Evolutionary conservation across 2,888 invertebrate genomes (phyloP).

Genomic region (Agriotes lineatus): DNA sequence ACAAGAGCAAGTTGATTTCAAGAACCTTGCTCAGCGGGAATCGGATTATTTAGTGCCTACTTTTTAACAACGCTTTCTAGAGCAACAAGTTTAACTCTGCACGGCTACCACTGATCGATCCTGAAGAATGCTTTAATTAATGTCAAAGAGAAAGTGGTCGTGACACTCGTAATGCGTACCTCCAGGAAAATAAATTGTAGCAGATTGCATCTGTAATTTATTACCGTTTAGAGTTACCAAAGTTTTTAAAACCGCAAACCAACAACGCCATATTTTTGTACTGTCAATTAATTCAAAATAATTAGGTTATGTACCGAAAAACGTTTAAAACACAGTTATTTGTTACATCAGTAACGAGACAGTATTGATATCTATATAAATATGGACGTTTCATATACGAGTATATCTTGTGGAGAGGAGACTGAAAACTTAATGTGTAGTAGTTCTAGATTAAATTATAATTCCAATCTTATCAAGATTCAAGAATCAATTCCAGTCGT

Average conservation of each 20-base stretch:
- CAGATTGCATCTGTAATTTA: background rate
- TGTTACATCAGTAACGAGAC: too few species aligned
- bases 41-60: slow-evolving; percentile 25
- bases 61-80: slow-evolving; percentile 22
- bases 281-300: too few species aligned
- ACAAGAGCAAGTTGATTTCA: slow-evolving; percentile 36
- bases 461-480: too few species aligned
- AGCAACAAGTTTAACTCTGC: slow-evolving; percentile 6
- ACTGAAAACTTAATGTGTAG: too few species aligned
- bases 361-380: too few species aligned
- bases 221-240: background rate
- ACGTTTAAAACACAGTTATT: too few species aligned
- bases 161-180: slow-evolving; percentile 7
- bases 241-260: background rate
- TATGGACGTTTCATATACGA: too few species aligned
- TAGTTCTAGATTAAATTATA: too few species aligned
- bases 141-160: slow-evolving; percentile 24
- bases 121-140: slow-evolving; percentile 26
- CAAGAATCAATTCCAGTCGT: too few species aligned
- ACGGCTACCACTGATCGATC: slow-evolving; percentile 1
- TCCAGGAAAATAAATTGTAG: background rate
- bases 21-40: slow-evolving; percentile 27
- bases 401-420: too few species aligned
- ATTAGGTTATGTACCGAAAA: too few species aligned
- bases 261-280: background rate